Conservation (phyloP, 2,888 invertebrate genomes). For the Troides helena region DNA sequence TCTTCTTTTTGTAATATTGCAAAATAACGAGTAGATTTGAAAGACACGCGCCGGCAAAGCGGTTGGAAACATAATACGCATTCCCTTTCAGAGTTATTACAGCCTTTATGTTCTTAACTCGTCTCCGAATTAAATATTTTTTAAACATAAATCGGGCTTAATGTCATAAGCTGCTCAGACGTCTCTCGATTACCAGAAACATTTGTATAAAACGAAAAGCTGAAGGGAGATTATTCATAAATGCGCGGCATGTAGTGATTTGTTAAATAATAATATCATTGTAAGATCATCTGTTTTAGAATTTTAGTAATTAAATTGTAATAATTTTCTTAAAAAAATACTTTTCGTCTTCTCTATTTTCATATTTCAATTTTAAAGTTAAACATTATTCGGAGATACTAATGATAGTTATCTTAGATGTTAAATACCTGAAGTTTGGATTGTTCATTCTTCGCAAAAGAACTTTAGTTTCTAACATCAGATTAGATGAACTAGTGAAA, state of each 20-base stretch:
- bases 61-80: conserved; percentile 5
- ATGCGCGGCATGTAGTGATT: conserved; percentile 48
- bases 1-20: background rate
- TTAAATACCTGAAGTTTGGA: background rate
- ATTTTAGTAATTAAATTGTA: background rate
- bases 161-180: conserved; percentile 64
- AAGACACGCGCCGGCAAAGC: conserved; percentile 31
- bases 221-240: conserved; percentile 57
- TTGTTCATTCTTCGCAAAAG: background rate
- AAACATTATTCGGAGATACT: no score
- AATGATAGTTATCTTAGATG: background rate
- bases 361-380: no score
- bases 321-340: no score
- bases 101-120: conserved; percentile 67
- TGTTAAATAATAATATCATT: conserved; percentile 43
- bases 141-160: conserved; percentile 72
- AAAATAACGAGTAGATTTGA: conserved; percentile 1
- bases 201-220: conserved; percentile 66
- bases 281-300: conserved; percentile 26
- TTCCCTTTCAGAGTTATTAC: conserved; percentile 53
- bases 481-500: conserved; percentile 43
- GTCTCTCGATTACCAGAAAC: conserved; percentile 61
- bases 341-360: no score
- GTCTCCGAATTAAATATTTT: conserved; percentile 68
- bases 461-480: conserved; percentile 20